A percentile compares a stretch with the other conserved stretches of the same genome.
Conservation (phyloP, 1,140 invertebrate genomes). For the Drosophila albomicans region DNA sequence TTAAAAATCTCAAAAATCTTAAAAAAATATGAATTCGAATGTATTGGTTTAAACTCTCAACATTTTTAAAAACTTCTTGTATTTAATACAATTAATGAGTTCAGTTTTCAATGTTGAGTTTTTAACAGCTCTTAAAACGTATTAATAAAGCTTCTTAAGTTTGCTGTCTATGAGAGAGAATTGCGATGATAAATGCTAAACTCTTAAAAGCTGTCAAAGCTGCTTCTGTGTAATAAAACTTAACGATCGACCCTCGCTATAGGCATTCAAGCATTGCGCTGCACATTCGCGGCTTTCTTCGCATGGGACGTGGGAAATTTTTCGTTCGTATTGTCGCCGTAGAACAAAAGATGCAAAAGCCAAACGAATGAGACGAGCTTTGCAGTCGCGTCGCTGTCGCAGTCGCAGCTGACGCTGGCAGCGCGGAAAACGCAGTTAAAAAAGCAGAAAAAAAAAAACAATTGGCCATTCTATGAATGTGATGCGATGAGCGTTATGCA, state of each 20-base stretch:
- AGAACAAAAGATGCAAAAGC: conserved; percentile 17
- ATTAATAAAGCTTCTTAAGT: too few species aligned
- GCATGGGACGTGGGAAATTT: conserved; percentile 11
- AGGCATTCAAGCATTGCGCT: conserved; percentile 10
- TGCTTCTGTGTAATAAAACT: background rate
- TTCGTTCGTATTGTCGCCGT: conserved; percentile 12
- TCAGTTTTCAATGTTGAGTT: too few species aligned
- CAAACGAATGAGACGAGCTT: background rate
- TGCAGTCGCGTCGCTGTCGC: background rate
- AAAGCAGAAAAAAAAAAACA: background rate
- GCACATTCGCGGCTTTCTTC: conserved; percentile 6
- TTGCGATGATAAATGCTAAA: too few species aligned
- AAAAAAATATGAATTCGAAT: too few species aligned
- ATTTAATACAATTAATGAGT: too few species aligned
- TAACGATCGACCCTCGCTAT: background rate
- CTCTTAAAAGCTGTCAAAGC: background rate
- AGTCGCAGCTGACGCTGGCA: conserved; percentile 16
- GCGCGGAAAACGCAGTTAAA: conserved; percentile 8
- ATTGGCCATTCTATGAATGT: conserved; percentile 2
- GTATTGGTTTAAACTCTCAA: too few species aligned
- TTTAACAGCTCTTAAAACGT: too few species aligned
- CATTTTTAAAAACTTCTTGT: too few species aligned
- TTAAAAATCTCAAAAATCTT: too few species aligned
- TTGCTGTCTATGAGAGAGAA: too few species aligned
- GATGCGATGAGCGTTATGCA: conserved; percentile 15